Conservation (phyloP, 1,140 invertebrate species). For the Scaptomyza graminum region DNA sequence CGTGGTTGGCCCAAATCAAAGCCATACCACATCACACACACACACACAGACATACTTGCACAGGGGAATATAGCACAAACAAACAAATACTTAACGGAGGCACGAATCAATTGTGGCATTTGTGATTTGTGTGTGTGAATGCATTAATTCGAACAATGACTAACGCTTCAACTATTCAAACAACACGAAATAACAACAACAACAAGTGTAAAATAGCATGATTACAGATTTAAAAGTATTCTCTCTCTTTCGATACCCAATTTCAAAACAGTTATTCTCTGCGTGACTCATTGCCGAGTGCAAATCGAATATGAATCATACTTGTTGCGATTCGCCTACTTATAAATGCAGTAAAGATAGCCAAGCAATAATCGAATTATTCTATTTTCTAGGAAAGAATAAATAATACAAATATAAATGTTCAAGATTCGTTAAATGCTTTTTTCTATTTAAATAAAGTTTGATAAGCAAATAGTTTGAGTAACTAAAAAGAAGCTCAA, state of each 20-base stretch:
- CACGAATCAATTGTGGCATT: constrained; percentile 10
- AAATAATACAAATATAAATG: neutral
- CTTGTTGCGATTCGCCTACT: neutral
- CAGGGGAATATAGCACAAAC: constrained; percentile 32
- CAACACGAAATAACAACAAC: neutral
- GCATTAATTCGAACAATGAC: constrained; percentile 14
- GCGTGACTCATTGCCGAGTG: constrained; percentile 18
- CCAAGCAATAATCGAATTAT: neutral
- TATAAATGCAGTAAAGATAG: neutral
- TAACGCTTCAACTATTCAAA: neutral
- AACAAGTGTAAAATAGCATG: neutral
- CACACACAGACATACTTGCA: no score
- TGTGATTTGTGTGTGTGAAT: constrained; percentile 16
- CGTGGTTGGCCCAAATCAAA: constrained; percentile 65
- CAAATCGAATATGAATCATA: constrained; percentile 16
- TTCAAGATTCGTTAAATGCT: no score
- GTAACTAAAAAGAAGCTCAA: neutral
- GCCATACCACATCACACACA: constrained; percentile 24
- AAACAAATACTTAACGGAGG: constrained; percentile 40
- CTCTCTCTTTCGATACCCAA: neutral
- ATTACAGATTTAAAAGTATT: neutral
- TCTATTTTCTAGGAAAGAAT: neutral
- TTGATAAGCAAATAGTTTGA: neutral
- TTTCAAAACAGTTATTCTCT: neutral
- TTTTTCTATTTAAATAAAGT: no score